Conservation (phyloP, 2,113 vertebrate species). For the Myotis brandtii region DNA sequence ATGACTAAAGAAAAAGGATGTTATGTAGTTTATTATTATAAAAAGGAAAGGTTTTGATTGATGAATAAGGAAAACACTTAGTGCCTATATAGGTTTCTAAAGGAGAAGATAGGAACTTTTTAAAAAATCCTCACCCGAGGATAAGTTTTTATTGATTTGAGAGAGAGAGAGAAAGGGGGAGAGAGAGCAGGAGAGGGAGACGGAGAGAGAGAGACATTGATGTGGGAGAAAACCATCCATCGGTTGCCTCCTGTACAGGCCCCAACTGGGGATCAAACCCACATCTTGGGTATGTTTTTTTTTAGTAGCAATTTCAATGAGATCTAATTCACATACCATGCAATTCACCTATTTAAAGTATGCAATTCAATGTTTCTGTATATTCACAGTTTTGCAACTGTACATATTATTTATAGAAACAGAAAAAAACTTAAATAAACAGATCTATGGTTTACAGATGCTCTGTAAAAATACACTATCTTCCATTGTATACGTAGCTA, state of each 20-base stretch:
- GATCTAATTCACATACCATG: not conserved
- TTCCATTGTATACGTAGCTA: not conserved
- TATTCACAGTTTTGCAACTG: not conserved
- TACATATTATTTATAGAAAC: not conserved
- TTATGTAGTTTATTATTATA: not conserved
- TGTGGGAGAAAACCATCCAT: not conserved
- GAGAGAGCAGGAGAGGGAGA: not conserved
- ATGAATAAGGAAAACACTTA: not conserved
- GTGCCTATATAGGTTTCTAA: not conserved
- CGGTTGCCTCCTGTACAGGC: not conserved
- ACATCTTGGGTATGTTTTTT: not conserved
- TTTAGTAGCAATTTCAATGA: not conserved
- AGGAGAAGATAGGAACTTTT: not conserved
- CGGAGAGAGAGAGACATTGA: not conserved
- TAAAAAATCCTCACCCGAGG: not conserved
- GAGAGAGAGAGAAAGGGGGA: not conserved
- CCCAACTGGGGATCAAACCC: no score
- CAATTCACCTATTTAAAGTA: not conserved
- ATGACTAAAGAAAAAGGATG: not conserved
- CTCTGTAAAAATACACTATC: conserved; percentile 4
- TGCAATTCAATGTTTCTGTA: not conserved
- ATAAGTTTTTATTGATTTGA: not conserved
- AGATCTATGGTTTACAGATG: not conserved
- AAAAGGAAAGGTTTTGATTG: not conserved
- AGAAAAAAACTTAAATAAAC: conserved; percentile 10